Conservation (phyloP, 2,888 invertebrate species). For the Drosophila koepferae region DNA sequence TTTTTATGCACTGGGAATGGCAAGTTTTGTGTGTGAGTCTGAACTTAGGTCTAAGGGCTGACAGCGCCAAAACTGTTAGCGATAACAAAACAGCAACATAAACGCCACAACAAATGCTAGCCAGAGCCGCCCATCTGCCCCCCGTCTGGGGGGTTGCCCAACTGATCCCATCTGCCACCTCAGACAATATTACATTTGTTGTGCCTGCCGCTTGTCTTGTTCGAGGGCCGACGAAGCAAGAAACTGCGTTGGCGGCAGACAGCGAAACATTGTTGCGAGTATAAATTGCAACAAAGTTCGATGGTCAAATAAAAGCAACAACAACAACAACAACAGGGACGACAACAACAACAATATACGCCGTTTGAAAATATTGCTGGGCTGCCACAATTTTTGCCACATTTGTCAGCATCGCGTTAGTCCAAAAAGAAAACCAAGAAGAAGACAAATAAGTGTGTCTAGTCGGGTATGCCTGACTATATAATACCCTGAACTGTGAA, state of each 20-base stretch:
- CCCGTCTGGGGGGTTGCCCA: not conserved
- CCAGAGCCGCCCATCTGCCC: conserved; percentile 11
- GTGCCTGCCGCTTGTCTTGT: conserved; percentile 7
- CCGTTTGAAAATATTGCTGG: conserved; percentile 39
- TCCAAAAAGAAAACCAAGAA: not conserved
- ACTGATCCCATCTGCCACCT: not conserved
- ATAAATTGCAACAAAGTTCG: conserved; percentile 44
- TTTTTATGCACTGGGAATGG: not conserved
- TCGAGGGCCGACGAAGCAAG: conserved; percentile 30
- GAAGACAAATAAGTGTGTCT: not conserved
- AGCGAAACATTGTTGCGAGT: conserved; percentile 31
- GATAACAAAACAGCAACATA: conserved; percentile 17
- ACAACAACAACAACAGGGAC: conserved; percentile 5
- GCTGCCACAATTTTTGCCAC: conserved; percentile 50
- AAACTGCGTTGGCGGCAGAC: conserved; percentile 30
- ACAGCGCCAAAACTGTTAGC: conserved; percentile 40
- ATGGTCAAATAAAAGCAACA: conserved; percentile 9
- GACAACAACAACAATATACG: conserved; percentile 13
- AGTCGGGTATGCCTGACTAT: not conserved
- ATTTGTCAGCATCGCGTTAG: conserved; percentile 44
- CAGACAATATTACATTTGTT: conserved; percentile 57
- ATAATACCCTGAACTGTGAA: not conserved
- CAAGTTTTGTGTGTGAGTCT: not conserved
- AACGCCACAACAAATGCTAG: conserved; percentile 28
- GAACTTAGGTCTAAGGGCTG: conserved; percentile 17